phyloP scores from a whole-genome alignment of 2,113 vertebrate species.

The Oncorhynchus mykiss region DNA sequence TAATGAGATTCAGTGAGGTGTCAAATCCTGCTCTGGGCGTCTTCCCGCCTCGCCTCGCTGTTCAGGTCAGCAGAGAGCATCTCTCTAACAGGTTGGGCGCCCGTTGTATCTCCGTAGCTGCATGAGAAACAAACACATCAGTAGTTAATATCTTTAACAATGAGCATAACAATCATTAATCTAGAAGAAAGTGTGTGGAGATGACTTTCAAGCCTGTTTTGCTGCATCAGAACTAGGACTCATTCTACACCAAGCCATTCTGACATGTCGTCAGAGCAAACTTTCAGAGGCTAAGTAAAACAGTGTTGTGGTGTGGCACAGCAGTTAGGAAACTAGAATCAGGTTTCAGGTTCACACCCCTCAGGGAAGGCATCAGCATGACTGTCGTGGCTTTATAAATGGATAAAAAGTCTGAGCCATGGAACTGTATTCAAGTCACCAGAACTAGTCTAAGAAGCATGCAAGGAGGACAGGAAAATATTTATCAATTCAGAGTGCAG shows the following conservation, averaged over 20 bases:
- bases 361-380: conserved; percentile 20
- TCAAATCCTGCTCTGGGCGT: conserved; percentile 60
- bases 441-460: conserved; percentile 3
- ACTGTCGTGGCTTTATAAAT: conserved; percentile 12
- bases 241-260: not conserved
- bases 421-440: not conserved
- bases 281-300: conserved; percentile 31
- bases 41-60: conserved; percentile 42
- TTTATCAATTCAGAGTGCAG: conserved; percentile 4
- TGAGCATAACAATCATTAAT: no score
- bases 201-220: no score
- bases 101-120: conserved; percentile 6
- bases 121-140: no score
- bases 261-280: not conserved
- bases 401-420: not conserved
- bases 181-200: no score
- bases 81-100: conserved; percentile 28
- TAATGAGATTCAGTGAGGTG: conserved; percentile 66
- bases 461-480: not conserved
- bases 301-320: conserved; percentile 8
- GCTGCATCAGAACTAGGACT: no score
- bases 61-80: conserved; percentile 59
- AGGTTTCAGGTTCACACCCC: conserved; percentile 20
- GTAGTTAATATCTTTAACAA: no score
- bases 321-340: conserved; percentile 16